These are phyloP conservation scores for Oplegnathus fasciatus DNA, from an alignment of 2,113 vertebrate genomes.

Conservation along the genomic window DNA sequence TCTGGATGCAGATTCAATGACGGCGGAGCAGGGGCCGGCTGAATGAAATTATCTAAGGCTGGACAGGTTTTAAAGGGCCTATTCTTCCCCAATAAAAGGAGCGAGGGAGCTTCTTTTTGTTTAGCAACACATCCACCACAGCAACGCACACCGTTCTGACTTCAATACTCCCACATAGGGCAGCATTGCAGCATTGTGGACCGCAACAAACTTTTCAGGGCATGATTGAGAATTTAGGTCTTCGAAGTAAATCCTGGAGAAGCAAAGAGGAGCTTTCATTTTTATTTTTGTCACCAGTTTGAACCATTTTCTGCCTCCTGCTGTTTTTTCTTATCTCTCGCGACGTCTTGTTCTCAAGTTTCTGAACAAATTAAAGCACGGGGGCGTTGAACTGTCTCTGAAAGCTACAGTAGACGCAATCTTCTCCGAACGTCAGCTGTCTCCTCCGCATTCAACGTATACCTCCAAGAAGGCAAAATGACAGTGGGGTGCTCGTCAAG, in stretches of 20 bases:
- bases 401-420: slow-evolving; percentile 62
- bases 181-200: slow-evolving; percentile 3
- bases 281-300: slow-evolving; percentile 50
- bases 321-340: slow-evolving; percentile 27
- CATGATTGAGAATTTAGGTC: slow-evolving; percentile 9
- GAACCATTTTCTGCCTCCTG: slow-evolving; percentile 25
- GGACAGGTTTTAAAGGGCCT: slow-evolving; percentile 98
- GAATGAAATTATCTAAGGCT: slow-evolving; percentile 99
- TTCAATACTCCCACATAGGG: slow-evolving; percentile 81
- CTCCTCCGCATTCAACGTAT: slow-evolving; percentile 63
- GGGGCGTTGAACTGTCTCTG: slow-evolving; percentile 76
- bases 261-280: slow-evolving; percentile 33
- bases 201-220: slow-evolving; percentile 42
- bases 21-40: slow-evolving; percentile 91
- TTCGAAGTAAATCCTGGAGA: slow-evolving; percentile 30
- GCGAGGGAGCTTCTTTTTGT: slow-evolving; percentile 92
- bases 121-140: slow-evolving; percentile 79
- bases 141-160: slow-evolving; percentile 86
- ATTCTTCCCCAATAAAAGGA: slow-evolving; percentile 91
- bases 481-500: slow-evolving; percentile 78
- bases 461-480: slow-evolving; percentile 77
- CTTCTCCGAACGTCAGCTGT: slow-evolving; percentile 75
- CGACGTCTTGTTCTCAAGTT: slow-evolving; percentile 63
- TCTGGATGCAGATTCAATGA: slow-evolving; percentile 95
- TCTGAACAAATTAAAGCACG: slow-evolving; percentile 51